Percentiles rank a stretch among this genome's conserved stretches.
These are phyloP conservation scores for Centropristis striata DNA, from an alignment of 2,113 vertebrate species.

Conservation along the genomic window DNA sequence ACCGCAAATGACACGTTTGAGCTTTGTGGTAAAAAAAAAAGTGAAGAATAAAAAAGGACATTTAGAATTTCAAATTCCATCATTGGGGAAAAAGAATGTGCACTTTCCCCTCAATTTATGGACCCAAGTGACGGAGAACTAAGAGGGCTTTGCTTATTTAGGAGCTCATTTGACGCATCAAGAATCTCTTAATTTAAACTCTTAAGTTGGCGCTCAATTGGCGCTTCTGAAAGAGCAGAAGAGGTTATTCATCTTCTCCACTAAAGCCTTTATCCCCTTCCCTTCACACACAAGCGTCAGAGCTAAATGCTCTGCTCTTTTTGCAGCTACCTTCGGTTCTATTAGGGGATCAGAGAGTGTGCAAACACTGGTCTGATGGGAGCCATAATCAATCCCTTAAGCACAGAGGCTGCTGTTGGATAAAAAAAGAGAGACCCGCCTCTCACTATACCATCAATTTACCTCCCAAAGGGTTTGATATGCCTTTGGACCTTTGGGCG, in stretches of 20 bases:
- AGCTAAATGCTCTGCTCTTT: conserved; percentile 46
- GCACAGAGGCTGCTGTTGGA: conserved; percentile 34
- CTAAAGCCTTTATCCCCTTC: conserved; percentile 36
- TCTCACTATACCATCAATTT: conserved; percentile 32
- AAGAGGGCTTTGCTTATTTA: conserved; percentile 42
- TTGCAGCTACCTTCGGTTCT: conserved; percentile 48
- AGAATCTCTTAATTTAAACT: conserved; percentile 48
- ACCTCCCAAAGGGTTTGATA: conserved; percentile 20
- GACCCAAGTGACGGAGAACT: conserved; percentile 26
- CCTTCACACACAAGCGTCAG: conserved; percentile 17
- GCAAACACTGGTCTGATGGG: conserved; percentile 63
- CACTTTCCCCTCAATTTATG: conserved; percentile 14
- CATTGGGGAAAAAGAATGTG: conserved; percentile 3
- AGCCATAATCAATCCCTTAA: conserved; percentile 66
- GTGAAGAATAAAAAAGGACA: neutral
- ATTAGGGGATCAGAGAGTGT: conserved; percentile 58
- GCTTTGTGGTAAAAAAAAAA: conserved; percentile 16
- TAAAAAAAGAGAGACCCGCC: conserved; percentile 10
- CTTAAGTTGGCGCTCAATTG: conserved; percentile 2
- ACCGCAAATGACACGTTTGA: conserved; percentile 29
- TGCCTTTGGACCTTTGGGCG: conserved; percentile 5
- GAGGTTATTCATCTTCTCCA: conserved; percentile 41
- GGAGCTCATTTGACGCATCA: conserved; percentile 20
- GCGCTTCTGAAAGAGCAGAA: conserved; percentile 23
- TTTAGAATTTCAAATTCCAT: conserved; percentile 24